Evolutionary conservation across 2,113 vertebrate genomes (phyloP), one percentile per base, ranked within the genome.

Genomic region (Hystrix brachyura): DNA sequence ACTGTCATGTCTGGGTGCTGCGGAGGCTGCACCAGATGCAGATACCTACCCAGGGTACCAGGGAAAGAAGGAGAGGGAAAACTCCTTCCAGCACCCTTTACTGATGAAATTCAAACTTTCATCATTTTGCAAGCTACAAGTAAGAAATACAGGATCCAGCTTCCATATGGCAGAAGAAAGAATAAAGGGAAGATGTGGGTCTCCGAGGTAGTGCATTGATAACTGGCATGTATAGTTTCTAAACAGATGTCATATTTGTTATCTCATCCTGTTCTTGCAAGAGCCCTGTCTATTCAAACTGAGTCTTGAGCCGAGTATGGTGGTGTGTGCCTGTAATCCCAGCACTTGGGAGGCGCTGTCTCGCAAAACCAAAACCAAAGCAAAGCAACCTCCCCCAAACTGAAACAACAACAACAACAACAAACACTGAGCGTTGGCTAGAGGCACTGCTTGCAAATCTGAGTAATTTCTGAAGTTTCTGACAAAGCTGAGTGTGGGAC

Each of bases 1-100:
- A 0, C 8, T 19, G 88, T 21, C 15, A 10, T 32, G 48, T 8
- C 0, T 7, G 38, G 46, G n/a, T 38, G 15, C 48, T 27, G 1
- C 10, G 25, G 18, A 76, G 38, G 23, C 51, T 19, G 19, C 51
- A 38, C 34, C 55, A 81, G 29, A 7, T 62, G 10, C 5, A 64
- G 27, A 8, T 32, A 19, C 5, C 17, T 69, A 1, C n/a, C 27
- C 18, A 43, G 4, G 34, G 14, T 21, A 17, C 48, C 51, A 4
- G 32, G 27, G n/a, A 94, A 80, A 18, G 19, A 88, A 84, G 12
- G 25, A 25, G 48, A 19, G 64, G 9, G 32, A 60, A 18, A 91
- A 15, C 21, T 53, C 21, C 64, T 21, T n/a, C 64, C 11, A 23
- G 78, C 12, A 72, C 25, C 15, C 3, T 78, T 23, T 51, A 9